Conservation (phyloP, 2,797 vertebrate species). For the Xenopus petersii region DNA sequence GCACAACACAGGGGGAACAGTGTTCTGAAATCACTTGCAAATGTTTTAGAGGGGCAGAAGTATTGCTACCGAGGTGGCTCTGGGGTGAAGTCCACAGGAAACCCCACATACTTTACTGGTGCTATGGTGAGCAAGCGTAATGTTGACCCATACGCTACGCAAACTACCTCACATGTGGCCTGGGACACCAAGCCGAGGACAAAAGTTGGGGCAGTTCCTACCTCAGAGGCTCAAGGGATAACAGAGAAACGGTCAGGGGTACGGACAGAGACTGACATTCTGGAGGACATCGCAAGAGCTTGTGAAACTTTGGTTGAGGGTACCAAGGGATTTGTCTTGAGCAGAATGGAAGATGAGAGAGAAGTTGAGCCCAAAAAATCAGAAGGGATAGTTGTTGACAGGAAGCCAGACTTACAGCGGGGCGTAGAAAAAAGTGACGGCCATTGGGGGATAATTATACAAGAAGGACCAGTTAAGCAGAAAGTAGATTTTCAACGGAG, state of each 20-base stretch:
- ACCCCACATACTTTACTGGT: slow-evolving; percentile 55
- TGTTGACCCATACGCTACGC: slow-evolving; percentile 68
- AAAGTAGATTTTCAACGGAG: not conserved
- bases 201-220: slow-evolving; percentile 50
- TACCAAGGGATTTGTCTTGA: slow-evolving; percentile 32
- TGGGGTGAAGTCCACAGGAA: slow-evolving; percentile 64
- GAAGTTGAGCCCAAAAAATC: slow-evolving; percentile 52
- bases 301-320: slow-evolving; percentile 65
- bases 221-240: slow-evolving; percentile 29
- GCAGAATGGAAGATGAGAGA: slow-evolving; percentile 11
- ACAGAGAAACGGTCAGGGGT: slow-evolving; percentile 43
- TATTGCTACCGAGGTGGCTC: slow-evolving; percentile 80
- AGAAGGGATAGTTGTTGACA: slow-evolving; percentile 24
- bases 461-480: not conserved
- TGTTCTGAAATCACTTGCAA: slow-evolving; percentile 77
- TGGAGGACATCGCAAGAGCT: slow-evolving; percentile 65
- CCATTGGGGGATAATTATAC: slow-evolving; percentile 24
- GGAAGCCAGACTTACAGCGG: slow-evolving; percentile 27
- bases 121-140: slow-evolving; percentile 64
- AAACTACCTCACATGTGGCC: slow-evolving; percentile 65
- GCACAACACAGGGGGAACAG: slow-evolving; percentile 71
- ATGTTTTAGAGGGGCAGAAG: slow-evolving; percentile 78
- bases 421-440: slow-evolving; percentile 30
- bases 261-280: slow-evolving; percentile 64
- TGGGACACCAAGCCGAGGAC: slow-evolving; percentile 57